Evolutionary conservation across 2,888 invertebrate genomes (phyloP).

Genomic region (Tubiluchus corallicola): DNA sequence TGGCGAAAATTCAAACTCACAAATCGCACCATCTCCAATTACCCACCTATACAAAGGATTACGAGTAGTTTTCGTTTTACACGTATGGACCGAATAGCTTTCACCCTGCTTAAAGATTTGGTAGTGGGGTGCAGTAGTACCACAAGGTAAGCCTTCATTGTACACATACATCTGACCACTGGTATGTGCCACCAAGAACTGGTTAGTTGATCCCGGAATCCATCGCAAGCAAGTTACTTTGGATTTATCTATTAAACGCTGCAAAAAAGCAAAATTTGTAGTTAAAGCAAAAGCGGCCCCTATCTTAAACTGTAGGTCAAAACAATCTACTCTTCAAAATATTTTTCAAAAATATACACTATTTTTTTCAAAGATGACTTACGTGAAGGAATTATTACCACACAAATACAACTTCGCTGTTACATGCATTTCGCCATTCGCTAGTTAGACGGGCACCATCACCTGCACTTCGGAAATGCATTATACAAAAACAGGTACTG

Average conservation of each 20-base stretch:
- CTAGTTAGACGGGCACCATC: too few species aligned
- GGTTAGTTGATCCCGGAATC: constrained; percentile 83
- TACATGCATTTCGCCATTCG: too few species aligned
- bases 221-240: constrained; percentile 92
- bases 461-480: too few species aligned
- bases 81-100: constrained; percentile 79
- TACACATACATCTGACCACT: constrained; percentile 95
- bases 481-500: too few species aligned
- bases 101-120: constrained; percentile 84
- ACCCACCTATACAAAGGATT: constrained; percentile 70
- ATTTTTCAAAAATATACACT: too few species aligned
- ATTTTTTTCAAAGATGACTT: too few species aligned
- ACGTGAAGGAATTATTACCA: too few species aligned
- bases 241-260: constrained; percentile 79
- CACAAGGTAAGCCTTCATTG: constrained; percentile 81
- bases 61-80: constrained; percentile 83
- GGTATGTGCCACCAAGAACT: constrained; percentile 82
- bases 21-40: constrained; percentile 46
- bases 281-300: too few species aligned
- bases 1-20: constrained; percentile 92
- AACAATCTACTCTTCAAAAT: too few species aligned
- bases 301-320: too few species aligned
- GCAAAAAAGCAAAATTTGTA: too few species aligned
- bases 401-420: too few species aligned
- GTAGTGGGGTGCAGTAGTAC: constrained; percentile 75